Evolutionary conservation across 2,797 vertebrate species (phyloP).

Genomic region (Spea hammondii): DNA sequence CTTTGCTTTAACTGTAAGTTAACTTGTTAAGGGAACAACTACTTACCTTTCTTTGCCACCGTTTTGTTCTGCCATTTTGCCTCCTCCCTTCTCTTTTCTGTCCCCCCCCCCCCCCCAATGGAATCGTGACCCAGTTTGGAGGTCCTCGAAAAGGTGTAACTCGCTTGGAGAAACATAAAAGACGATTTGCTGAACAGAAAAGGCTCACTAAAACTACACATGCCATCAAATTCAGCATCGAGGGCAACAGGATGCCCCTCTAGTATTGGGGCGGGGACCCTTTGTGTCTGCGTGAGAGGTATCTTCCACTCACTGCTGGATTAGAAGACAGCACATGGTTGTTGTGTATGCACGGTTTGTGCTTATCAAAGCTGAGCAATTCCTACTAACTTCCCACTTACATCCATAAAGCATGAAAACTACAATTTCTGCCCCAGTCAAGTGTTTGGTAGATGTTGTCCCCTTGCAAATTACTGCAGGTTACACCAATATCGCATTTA

Average conservation of each 20-base stretch:
- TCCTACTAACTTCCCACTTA: background rate
- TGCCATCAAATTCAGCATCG: constrained; percentile 94
- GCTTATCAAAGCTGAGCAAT: background rate
- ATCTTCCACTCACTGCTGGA: constrained; percentile 52
- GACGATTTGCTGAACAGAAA: constrained; percentile 86
- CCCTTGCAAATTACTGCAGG: no score
- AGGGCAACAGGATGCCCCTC: constrained; percentile 92
- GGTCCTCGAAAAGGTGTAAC: constrained; percentile 81
- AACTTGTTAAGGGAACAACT: no score
- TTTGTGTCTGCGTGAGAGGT: constrained; percentile 66
- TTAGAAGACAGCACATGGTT: background rate
- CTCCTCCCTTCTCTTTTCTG: background rate
- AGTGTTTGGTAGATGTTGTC: no score
- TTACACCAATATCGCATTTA: no score
- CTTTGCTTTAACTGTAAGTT: no score
- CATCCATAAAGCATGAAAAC: no score
- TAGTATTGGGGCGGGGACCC: constrained; percentile 65
- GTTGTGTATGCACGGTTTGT: background rate
- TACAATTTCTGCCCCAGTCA: no score
- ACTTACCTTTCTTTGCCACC: background rate
- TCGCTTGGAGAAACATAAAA: constrained; percentile 95
- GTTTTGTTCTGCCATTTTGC: constrained; percentile 3
- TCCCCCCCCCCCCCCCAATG: constrained; percentile 56
- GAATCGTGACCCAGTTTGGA: constrained; percentile 69
- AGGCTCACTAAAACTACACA: constrained; percentile 79